Conservation (phyloP, 2,888 invertebrate species). For the Drosophila prolongata region DNA sequence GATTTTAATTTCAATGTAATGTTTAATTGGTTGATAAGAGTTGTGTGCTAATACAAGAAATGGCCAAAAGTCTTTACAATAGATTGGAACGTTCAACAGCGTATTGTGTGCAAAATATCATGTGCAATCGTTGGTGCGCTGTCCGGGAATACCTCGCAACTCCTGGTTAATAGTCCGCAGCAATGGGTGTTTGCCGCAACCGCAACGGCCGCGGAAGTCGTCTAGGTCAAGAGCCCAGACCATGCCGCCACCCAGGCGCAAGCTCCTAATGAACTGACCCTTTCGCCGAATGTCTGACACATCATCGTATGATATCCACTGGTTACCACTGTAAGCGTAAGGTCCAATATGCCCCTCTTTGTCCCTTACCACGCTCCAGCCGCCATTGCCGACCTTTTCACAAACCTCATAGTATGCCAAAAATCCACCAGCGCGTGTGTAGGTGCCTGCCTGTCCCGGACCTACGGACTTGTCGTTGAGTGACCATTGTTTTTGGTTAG, state of each 20-base stretch:
- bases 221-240: constrained; percentile 92
- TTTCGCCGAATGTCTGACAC: constrained; percentile 88
- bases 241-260: constrained; percentile 89
- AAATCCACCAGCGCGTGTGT: constrained; percentile 90
- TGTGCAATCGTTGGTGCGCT: constrained; percentile 85
- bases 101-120: constrained; percentile 56
- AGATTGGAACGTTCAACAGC: too few relatives aligned
- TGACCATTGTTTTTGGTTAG: constrained; percentile 85
- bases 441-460: constrained; percentile 89
- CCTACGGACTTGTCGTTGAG: constrained; percentile 87
- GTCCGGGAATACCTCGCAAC: constrained; percentile 85
- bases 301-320: constrained; percentile 93
- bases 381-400: constrained; percentile 86
- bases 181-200: constrained; percentile 89
- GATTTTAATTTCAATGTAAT: too few relatives aligned
- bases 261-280: constrained; percentile 86
- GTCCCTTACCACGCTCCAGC: constrained; percentile 88
- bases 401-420: constrained; percentile 92
- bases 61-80: too few relatives aligned
- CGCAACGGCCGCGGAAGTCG: constrained; percentile 89
- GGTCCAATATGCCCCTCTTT: constrained; percentile 88
- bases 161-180: constrained; percentile 88
- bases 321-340: constrained; percentile 89
- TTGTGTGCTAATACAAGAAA: too few relatives aligned
- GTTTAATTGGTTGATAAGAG: too few relatives aligned